Percentiles rank a stretch among this genome's conserved stretches.
Evolutionary conservation across 2,113 vertebrate genomes (phyloP).

Genomic region (Eulemur rufifrons): DNA sequence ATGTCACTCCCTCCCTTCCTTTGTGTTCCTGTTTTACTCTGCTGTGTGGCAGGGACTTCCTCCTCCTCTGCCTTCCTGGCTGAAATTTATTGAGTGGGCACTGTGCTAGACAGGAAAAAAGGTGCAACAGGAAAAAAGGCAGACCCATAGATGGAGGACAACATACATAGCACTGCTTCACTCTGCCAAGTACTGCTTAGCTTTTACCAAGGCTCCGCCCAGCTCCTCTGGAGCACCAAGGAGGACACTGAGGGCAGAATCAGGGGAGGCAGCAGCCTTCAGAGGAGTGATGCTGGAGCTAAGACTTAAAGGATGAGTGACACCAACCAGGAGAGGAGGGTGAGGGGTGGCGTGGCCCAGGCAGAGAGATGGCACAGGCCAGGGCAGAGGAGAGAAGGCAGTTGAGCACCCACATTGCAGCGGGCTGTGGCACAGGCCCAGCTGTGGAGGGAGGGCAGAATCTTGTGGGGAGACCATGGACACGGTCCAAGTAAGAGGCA

Average conservation of each 20-base stretch:
- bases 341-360: not conserved
- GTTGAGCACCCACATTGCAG: rapidly evolving
- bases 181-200: not conserved
- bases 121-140: not conserved
- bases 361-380: not conserved
- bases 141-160: not conserved
- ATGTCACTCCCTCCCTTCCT: not conserved
- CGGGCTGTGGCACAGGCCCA: rapidly evolving
- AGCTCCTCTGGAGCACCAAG: not conserved
- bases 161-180: not conserved
- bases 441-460: not conserved
- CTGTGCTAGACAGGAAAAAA: not conserved
- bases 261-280: not conserved
- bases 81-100: not conserved
- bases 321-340: not conserved
- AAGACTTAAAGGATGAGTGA: not conserved
- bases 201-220: not conserved
- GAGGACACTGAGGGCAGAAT: not conserved
- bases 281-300: not conserved
- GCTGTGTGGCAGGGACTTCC: not conserved
- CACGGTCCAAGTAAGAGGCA: not conserved
- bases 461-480: not conserved
- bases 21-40: not conserved
- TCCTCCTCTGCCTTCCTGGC: not conserved
- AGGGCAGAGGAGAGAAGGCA: not conserved